A percentile compares a stretch with the other conserved stretches of the same genome.
Evolutionary conservation across 2,797 vertebrate species (phyloP).

Genomic region (Alca torda): DNA sequence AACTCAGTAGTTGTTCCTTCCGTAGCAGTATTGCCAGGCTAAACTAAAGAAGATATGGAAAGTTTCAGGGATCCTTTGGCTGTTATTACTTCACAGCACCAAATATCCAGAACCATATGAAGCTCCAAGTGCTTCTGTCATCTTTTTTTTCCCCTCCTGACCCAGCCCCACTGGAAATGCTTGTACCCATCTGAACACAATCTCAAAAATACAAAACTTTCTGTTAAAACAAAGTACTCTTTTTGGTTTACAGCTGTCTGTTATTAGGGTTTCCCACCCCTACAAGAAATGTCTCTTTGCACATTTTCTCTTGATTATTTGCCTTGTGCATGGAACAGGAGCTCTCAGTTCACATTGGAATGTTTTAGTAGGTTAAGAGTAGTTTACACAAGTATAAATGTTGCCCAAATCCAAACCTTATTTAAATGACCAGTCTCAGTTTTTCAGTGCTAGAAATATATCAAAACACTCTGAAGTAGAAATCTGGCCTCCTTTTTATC

Average conservation of each 20-base stretch:
- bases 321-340: background rate
- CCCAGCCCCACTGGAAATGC: background rate
- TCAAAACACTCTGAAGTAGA: background rate
- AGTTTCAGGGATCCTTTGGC: background rate
- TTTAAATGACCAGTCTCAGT: background rate
- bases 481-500: background rate
- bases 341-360: background rate
- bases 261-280: background rate
- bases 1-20: background rate
- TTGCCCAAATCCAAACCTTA: background rate
- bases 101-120: background rate
- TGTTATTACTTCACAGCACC: background rate
- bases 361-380: background rate
- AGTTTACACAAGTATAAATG: background rate
- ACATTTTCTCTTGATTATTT: background rate
- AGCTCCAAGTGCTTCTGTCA: background rate
- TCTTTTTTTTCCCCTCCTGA: background rate
- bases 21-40: background rate
- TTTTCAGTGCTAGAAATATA: background rate
- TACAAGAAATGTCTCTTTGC: background rate
- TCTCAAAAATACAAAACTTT: background rate
- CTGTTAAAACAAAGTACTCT: background rate
- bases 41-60: background rate
- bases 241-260: background rate
- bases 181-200: background rate